Base-by-base conservation (phyloP, 2,888 invertebrate species). In the Mythimna albipuncta region DNA sequence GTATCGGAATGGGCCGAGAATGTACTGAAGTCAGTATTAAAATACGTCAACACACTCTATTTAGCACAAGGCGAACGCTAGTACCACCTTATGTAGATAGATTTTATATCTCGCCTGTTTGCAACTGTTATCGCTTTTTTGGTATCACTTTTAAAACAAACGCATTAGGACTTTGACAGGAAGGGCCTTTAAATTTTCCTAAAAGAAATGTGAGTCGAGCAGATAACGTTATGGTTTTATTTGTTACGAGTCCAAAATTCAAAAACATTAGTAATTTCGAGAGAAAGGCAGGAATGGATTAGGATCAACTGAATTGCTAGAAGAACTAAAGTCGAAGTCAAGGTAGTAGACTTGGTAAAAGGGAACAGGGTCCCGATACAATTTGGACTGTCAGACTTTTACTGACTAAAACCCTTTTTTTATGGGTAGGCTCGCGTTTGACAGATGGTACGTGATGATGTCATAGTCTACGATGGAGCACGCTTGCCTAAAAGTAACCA, bases 41-140 rank as follows among this genome's bases (percentile, higher is more conserved):
- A 73, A 64, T 63, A 79, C 82, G 77, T 83, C 85, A 75, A 68
- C 75, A 70, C 41, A 68, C 77, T 82, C 62, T 79, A 85, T 84
- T 80, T 66, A 72, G 80, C 72, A 80, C 84, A 80, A 82, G 78
- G 80, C 75, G 54, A 84, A 54, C 70, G 67, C 63, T 66, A 55
- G 64, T 72, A 68, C 74, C 64, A 67, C 82, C 86, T 69, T 78
- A 77, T 55, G 66, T 63, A 80, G 82, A 77, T 75, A 82, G 52
- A 66, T 74, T 75, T 47, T 77, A 74, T 69, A 69, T 70, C 67
- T 70, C 9, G n/a, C 67, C 72, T 50, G 73, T 70, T 65, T 61
- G 35, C 41, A 47, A 61, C 32, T 64, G 50, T 72, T 85, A 79
- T 68, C 67, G 11, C 21, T 47, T 52, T 58, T 58, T 72, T 21